Conservation (phyloP, 2,113 vertebrate genomes). For the Egretta garzetta region DNA sequence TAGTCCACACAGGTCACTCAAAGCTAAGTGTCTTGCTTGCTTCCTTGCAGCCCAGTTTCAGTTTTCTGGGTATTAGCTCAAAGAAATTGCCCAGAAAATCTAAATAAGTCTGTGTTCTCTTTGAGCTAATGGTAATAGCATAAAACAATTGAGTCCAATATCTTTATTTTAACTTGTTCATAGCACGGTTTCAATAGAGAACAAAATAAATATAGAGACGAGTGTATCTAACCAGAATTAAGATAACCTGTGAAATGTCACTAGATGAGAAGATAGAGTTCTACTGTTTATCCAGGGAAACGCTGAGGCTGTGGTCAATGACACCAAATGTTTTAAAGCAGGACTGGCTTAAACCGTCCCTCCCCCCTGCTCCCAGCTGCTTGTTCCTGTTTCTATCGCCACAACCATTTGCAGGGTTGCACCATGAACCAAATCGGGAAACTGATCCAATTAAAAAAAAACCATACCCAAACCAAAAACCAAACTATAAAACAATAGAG, state of each 20-base stretch:
- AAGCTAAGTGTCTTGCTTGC: constrained; percentile 12
- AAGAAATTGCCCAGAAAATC: constrained; percentile 23
- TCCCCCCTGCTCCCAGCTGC: not conserved
- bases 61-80: constrained; percentile 30
- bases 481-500: not conserved
- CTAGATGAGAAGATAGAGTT: not conserved
- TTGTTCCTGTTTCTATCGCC: not conserved
- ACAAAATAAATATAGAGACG: not conserved
- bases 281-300: not conserved
- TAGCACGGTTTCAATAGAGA: not conserved
- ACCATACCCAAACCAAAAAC: not conserved
- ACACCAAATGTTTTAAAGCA: not conserved
- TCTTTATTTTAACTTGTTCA: constrained; percentile 18
- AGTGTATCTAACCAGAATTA: not conserved
- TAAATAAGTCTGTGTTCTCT: not conserved
- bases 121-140: not conserved
- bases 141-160: not conserved
- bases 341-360: not conserved
- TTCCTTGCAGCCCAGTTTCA: not conserved
- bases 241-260: not conserved
- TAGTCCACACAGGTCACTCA: constrained; percentile 12
- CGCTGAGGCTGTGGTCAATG: not conserved
- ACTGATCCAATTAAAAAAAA: not conserved
- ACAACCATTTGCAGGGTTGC: not conserved
- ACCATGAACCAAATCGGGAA: not conserved